Conservation (phyloP, 2,113 vertebrate species). For the Phasianus colchicus region DNA sequence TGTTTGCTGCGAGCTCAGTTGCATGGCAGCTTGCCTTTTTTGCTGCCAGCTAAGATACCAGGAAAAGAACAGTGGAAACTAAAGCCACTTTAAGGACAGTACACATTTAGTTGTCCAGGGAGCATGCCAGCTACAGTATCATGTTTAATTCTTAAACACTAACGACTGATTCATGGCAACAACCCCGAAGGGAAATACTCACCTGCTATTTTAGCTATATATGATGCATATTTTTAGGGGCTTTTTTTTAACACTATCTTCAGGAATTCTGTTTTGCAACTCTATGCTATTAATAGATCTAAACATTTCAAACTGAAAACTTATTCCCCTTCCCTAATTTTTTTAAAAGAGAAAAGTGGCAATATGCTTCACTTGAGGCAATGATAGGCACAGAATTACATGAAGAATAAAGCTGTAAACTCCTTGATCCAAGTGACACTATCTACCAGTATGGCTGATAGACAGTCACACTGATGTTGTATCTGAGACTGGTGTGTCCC, state of each 20-base stretch:
- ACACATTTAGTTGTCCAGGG: slow-evolving; percentile 9
- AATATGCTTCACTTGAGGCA: neutral
- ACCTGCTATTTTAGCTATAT: slow-evolving; percentile 39
- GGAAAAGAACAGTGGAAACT: slow-evolving; percentile 60
- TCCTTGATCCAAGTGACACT: neutral
- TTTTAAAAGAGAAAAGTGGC: neutral
- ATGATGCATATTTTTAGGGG: neutral
- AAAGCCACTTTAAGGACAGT: slow-evolving; percentile 53
- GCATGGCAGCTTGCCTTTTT: slow-evolving; percentile 52
- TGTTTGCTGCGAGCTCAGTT: neutral
- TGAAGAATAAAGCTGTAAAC: neutral
- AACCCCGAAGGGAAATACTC: slow-evolving; percentile 55
- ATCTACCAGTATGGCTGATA: neutral
- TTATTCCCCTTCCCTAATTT: neutral
- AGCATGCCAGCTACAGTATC: slow-evolving; percentile 37
- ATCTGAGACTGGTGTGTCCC: neutral
- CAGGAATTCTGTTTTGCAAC: slow-evolving; percentile 18
- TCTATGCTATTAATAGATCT: slow-evolving; percentile 20
- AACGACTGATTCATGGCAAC: slow-evolving; percentile 47
- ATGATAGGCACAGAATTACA: neutral
- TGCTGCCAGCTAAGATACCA: slow-evolving; percentile 54
- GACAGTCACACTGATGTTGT: neutral
- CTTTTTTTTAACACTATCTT: neutral
- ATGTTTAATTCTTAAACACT: slow-evolving; percentile 49
- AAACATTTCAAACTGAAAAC: neutral